Evolutionary conservation across 2,888 invertebrate genomes (phyloP), one percentile per base, ranked within the genome.

Genomic region (Cheilosia vulpina): DNA sequence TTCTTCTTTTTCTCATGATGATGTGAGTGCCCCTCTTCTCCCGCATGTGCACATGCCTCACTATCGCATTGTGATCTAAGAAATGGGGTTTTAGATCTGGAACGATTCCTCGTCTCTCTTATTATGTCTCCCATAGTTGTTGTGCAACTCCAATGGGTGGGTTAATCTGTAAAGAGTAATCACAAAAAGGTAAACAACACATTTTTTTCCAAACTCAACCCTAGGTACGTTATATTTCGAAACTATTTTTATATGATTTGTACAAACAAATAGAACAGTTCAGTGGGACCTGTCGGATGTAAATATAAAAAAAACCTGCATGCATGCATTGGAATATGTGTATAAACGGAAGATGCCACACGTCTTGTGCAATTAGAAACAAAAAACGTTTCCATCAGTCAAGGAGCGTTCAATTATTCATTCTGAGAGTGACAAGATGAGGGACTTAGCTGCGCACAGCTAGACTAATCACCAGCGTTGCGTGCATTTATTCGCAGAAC

Each of bases 61-160:
- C 92, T 93, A 90, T 95, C 94, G 89, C 94, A 93, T 88, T 92
- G 93, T 73, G 94, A 94, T 87, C 93, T 93, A 88, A 94, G 91
- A 90, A 95, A 94, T 87, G 95, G 95, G 89, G 95, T 95, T 90
- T 94, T 95, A 45, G 95, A 95, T 88, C 95, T 94, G 89, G 95
- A 95, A 93, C 95, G 94, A 91, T 95, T 94, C 92, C 95, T 93
- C 90, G 95, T 93, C 92, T 94, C 94, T 88, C 93, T 92, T 75
- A 89, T 89, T 85, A 90, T 90, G 38, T 90, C 90, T 85, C 89
- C 91, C 91, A 87, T 87, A 13, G 52, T 71, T 68, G 77, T 43
- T 63, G 81, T 43, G 45, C 62, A 52, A 72, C 57, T 60, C 84
- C 50, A 27, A 69, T 53, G 63, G 73, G 69, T 43, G 75, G 50